Evolutionary conservation across 2,888 invertebrate species (phyloP).

Genomic region (Julus scandinavius): DNA sequence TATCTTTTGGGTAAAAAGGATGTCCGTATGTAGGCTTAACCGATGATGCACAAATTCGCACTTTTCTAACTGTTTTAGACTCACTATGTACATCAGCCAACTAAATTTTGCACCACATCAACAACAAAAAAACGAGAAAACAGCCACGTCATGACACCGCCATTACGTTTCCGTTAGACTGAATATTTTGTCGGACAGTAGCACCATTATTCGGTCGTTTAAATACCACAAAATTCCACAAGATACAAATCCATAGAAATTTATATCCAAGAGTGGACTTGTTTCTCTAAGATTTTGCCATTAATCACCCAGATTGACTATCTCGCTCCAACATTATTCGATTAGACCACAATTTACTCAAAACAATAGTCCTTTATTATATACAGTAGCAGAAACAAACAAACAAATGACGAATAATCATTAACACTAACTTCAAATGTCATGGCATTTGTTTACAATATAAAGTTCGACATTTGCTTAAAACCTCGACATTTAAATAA

Average conservation of each 20-base stretch:
- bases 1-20: conserved; percentile 23
- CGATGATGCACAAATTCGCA: neutral
- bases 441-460: no score
- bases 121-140: conserved; percentile 3
- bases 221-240: conserved; percentile 23
- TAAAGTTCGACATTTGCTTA: no score
- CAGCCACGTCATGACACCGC: neutral
- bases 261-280: neutral
- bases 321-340: no score
- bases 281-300: neutral
- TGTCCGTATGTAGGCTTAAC: neutral
- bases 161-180: neutral
- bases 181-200: neutral
- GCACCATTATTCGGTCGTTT: conserved; percentile 3
- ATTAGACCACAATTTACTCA: no score
- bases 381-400: neutral
- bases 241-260: neutral
- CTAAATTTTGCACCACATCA: neutral
- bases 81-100: neutral
- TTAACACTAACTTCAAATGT: no score
- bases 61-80: neutral
- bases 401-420: neutral
- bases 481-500: no score
- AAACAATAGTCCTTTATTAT: neutral
- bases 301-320: neutral